Percentiles rank a stretch among this genome's conserved stretches.
These are phyloP conservation scores for Drosophila obscura DNA, from an alignment of 1,140 invertebrate genomes.

Conservation along the genomic window DNA sequence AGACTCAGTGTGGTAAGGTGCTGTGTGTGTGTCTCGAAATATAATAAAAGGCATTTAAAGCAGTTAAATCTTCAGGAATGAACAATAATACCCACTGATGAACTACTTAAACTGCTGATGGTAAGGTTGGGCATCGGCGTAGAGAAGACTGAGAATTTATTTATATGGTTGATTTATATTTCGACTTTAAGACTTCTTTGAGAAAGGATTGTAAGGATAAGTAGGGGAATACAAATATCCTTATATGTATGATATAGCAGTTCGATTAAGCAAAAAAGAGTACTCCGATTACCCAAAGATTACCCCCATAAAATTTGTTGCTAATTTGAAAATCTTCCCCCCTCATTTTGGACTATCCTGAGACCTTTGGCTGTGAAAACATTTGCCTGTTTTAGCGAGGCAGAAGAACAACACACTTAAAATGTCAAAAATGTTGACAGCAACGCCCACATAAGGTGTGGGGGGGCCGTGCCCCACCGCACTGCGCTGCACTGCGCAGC, in stretches of 20 bases:
- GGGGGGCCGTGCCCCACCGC: background rate
- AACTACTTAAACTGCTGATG: too few relatives aligned
- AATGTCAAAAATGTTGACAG: conserved; percentile 73
- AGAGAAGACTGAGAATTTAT: background rate
- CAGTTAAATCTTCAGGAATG: too few relatives aligned
- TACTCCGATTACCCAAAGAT: background rate
- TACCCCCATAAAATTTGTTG: conserved; percentile 11
- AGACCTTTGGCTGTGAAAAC: conserved; percentile 56
- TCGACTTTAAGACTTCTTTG: background rate
- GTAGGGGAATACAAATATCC: too few relatives aligned
- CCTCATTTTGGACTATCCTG: conserved; percentile 10
- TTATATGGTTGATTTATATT: background rate
- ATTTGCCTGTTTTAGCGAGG: conserved; percentile 54
- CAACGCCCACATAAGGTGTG: conserved; percentile 47
- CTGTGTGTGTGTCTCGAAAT: too few relatives aligned
- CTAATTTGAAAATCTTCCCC: conserved; percentile 24
- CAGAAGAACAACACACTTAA: conserved; percentile 71
- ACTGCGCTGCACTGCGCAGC: conserved; percentile 8
- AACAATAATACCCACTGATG: too few relatives aligned
- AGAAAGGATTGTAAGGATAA: too few relatives aligned
- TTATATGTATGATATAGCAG: too few relatives aligned
- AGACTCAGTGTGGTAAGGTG: too few relatives aligned
- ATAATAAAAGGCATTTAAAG: too few relatives aligned
- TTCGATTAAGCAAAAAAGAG: too few relatives aligned
- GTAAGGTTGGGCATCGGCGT: too few relatives aligned